Base-by-base conservation (phyloP, 2,888 invertebrate species). In the Candidula unifasciata region DNA sequence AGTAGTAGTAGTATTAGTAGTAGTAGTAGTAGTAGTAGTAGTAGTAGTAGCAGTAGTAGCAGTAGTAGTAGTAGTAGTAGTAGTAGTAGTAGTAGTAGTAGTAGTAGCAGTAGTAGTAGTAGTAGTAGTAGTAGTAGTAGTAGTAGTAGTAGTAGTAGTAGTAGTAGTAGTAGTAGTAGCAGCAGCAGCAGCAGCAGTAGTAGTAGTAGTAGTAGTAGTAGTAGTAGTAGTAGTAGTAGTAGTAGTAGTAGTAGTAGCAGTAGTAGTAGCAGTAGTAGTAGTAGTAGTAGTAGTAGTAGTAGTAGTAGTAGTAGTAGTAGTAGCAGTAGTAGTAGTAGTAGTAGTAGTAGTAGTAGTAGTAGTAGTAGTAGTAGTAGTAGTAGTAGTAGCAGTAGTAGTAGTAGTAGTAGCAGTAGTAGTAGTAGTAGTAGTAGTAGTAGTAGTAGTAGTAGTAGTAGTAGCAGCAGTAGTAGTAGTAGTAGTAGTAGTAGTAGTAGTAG, bases 401-500 rank as follows among this genome's bases (percentile, higher is more conserved):
- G 64, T 79, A 35, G 60, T 60, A 64, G 8, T n/a, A 60, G 3
- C 33, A 35, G 18, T 33, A 35, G 79, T 79, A 64, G 44, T 64
- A n/a, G 80, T 80, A 44, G 74, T 44, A 74, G 74, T 44, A 37
- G 44, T 27, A 27, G 74, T 74, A 74, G 3, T 74, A 44, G 74
- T 74, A 21, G 44, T 52, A 44, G 74, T 52, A 77, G n/a, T 44
- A 81, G 77, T 27, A 80, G 66, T 73, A 84, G 66, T 33, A 80
- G 33, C 66, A 78, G 64, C 27, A 80, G 52, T 71, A 21, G 44
- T 18, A 30, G 73, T 30, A 73, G 73, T 54, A 30, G 57, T 35
- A 81, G 81, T 54, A 60, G 80, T 80, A 80, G 68, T 80, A 68
- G 68, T 66, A 68, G 37, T 80, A 68, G 66, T 66, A 80, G 80